A percentile compares a stretch with the other conserved stretches of the same genome.
These are phyloP conservation scores for Salminus brasiliensis DNA, from an alignment of 2,113 vertebrate genomes.

Conservation along the genomic window DNA sequence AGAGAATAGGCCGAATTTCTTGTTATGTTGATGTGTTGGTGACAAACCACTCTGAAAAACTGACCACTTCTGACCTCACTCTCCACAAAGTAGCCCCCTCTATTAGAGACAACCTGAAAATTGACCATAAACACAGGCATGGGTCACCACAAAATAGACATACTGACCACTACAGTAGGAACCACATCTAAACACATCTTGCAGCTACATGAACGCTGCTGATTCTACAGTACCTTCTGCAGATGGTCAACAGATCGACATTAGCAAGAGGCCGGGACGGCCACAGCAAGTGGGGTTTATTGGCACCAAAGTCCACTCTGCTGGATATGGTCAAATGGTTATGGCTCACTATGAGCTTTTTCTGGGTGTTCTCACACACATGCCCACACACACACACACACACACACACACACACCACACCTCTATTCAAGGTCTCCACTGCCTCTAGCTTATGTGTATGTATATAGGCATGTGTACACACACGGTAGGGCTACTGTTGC, in stretches of 20 bases:
- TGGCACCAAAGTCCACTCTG: slow-evolving; percentile 28
- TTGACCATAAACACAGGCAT: not conserved
- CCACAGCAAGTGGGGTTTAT: slow-evolving; percentile 21
- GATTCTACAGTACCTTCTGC: not conserved
- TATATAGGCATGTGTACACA: not conserved
- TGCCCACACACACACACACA: too few species aligned
- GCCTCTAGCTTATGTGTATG: not conserved
- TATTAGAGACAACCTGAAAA: too few species aligned
- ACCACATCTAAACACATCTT: not conserved
- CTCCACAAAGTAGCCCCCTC: too few species aligned
- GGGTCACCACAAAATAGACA: not conserved
- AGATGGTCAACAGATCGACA: slow-evolving; percentile 3
- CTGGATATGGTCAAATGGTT: slow-evolving; percentile 5
- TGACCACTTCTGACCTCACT: not conserved
- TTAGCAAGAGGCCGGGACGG: slow-evolving; percentile 16
- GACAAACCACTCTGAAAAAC: slow-evolving; percentile 6
- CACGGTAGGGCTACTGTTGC: not conserved
- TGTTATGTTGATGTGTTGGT: slow-evolving; percentile 48
- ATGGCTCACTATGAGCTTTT: slow-evolving; percentile 15
- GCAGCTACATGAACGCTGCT: not conserved
- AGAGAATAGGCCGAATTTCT: slow-evolving; percentile 35
- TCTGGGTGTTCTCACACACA: too few species aligned
- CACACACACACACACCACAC: not conserved
- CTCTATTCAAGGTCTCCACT: not conserved
- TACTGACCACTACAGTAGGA: not conserved